phyloP scores from a whole-genome alignment of 2,797 vertebrate species.

The Pangasius djambal region DNA sequence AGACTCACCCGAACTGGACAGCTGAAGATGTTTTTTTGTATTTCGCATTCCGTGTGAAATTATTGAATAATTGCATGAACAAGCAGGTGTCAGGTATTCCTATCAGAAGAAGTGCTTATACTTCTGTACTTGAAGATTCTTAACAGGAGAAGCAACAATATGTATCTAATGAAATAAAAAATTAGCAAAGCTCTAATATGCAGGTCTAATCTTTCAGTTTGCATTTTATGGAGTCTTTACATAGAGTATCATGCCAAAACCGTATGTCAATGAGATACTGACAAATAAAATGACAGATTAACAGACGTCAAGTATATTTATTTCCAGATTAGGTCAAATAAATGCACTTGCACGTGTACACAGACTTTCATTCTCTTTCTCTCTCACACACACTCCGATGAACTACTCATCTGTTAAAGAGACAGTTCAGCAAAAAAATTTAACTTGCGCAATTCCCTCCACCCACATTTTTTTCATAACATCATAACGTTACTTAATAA shows the following conservation, averaged over 20 bases:
- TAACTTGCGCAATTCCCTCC: not conserved
- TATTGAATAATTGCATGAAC: too few species aligned
- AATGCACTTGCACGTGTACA: constrained; percentile 26
- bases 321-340: constrained; percentile 26
- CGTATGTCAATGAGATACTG: not conserved
- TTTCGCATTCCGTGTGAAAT: not conserved
- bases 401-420: not conserved
- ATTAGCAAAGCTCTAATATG: not conserved
- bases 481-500: not conserved
- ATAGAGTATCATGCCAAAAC: not conserved
- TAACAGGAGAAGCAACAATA: not conserved
- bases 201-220: not conserved
- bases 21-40: not conserved
- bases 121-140: not conserved
- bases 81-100: too few species aligned
- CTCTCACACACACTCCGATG: not conserved
- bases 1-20: not conserved
- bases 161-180: not conserved
- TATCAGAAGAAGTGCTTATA: too few species aligned
- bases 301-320: constrained; percentile 29
- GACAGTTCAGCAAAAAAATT: not conserved
- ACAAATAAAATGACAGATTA: constrained; percentile 12
- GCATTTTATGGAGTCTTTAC: not conserved
- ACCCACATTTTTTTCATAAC: not conserved
- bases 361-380: constrained; percentile 31